Base-by-base conservation (phyloP, 2,888 invertebrate genomes). In the Endotricha flammealis region DNA sequence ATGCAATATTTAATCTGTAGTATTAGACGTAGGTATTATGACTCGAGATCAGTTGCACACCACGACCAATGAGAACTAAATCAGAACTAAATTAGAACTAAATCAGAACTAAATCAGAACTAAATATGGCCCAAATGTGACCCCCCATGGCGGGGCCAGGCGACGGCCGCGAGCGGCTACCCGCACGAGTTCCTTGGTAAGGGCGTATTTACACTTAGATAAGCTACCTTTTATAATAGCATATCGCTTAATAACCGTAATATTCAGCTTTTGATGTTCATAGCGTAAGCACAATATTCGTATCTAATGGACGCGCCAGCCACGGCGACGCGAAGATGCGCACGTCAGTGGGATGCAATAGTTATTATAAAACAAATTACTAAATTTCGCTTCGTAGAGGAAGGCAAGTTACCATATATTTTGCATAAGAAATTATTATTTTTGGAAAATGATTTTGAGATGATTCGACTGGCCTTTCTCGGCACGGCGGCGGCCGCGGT, bases 251-350 rank as follows among this genome's bases (percentile, higher is more conserved):
- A 43, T 42, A 44, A 2, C n/a, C 47, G 39, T 47, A 38, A 39
- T 39, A 45, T 29, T 50, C 42, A 13, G 50, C 49, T 53, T 53
- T 53, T 36, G 48, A 50, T 51, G 55, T 55, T 46, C 24, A 46
- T 49, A 49, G 40, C 27, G 12, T 44, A 42, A 48, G 48, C 2
- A 20, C 20, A 7, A n/a, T n/a, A n/a, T n/a, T n/a, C 20, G 20
- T 6, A n/a, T 2, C 8, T 6, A 4, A 7, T 20, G 20, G 6
- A 20, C 4, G 20, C 2, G 20, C 20, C 20, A 6, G 2, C 8
- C 2, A n/a, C 12, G 22, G 31, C 22, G 1, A 31, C 5, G 20
- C 10, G 25, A 24, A 33, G 11, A 11, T 16, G 16, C 8, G 9
- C 3, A 10, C 4, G 20, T 8, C 20, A 11, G 16, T 16, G 10